Conservation (phyloP, 2,797 vertebrate species). For the Hydrophis major region DNA sequence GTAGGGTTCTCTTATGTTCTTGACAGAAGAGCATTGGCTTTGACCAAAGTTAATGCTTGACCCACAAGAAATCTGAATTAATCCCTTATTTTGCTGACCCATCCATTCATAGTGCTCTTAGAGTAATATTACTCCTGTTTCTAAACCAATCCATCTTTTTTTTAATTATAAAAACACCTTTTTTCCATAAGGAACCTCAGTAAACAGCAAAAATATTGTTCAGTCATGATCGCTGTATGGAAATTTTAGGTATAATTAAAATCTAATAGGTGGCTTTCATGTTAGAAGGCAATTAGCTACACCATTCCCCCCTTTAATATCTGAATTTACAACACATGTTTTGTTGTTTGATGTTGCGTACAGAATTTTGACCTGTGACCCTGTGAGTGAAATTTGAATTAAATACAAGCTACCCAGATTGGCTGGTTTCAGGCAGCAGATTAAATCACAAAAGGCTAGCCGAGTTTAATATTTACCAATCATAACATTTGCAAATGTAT, state of each 20-base stretch:
- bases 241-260: neutral
- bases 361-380: neutral
- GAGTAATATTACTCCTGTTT: neutral
- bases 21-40: neutral
- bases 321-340: neutral
- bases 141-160: neutral
- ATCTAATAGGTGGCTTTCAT: neutral
- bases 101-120: neutral
- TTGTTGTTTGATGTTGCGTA: neutral
- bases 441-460: neutral
- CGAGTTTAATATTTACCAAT: neutral
- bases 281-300: neutral
- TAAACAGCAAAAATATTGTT: neutral
- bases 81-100: neutral
- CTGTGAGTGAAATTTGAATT: neutral
- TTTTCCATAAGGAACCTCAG: neutral
- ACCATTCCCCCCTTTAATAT: neutral
- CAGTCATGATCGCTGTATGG: neutral
- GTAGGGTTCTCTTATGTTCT: neutral
- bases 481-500: neutral
- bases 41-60: neutral
- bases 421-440: neutral
- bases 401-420: neutral
- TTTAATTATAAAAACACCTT: neutral
- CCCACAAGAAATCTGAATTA: neutral